These are phyloP conservation scores for Sebastes vulpes DNA, from an alignment of 2,797 vertebrate species.

Conservation along the genomic window DNA sequence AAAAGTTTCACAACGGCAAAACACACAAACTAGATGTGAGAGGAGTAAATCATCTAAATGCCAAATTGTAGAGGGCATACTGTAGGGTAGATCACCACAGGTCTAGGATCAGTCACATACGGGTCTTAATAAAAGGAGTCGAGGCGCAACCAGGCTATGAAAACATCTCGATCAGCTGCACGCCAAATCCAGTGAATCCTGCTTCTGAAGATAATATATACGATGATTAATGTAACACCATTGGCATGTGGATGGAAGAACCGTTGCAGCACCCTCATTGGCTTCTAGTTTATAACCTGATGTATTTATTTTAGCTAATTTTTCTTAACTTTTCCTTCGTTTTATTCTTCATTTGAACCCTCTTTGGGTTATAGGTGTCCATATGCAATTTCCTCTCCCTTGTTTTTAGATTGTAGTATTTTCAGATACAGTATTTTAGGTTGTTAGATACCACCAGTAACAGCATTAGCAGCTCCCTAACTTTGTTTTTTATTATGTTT, in stretches of 20 bases:
- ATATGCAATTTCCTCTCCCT: constrained; percentile 36
- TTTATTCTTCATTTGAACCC: constrained; percentile 8
- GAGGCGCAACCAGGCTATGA: constrained; percentile 9
- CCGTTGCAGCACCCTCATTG: constrained; percentile 68
- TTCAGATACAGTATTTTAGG: constrained; percentile 42
- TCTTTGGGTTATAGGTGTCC: constrained; percentile 25
- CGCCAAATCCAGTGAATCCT: constrained; percentile 53
- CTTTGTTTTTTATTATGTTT: constrained; percentile 2
- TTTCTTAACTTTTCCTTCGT: constrained; percentile 10
- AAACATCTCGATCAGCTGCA: constrained; percentile 38
- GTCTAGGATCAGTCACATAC: constrained; percentile 47
- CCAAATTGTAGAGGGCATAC: neutral
- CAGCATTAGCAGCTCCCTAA: constrained; percentile 38
- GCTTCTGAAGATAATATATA: constrained; percentile 36
- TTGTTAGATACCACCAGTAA: constrained; percentile 41
- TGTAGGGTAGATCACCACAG: constrained; percentile 12
- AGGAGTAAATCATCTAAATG: neutral
- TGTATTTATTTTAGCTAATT: constrained; percentile 17
- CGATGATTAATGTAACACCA: constrained; percentile 38
- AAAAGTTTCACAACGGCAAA: neutral
- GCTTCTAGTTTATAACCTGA: constrained; percentile 26
- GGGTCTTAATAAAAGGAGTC: constrained; percentile 36
- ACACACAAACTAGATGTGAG: neutral
- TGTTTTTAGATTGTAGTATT: constrained; percentile 38
- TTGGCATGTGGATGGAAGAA: constrained; percentile 80